These are phyloP conservation scores for Nephrocerus scutellatus DNA, from an alignment of 2,888 invertebrate genomes.

Conservation along the genomic window DNA sequence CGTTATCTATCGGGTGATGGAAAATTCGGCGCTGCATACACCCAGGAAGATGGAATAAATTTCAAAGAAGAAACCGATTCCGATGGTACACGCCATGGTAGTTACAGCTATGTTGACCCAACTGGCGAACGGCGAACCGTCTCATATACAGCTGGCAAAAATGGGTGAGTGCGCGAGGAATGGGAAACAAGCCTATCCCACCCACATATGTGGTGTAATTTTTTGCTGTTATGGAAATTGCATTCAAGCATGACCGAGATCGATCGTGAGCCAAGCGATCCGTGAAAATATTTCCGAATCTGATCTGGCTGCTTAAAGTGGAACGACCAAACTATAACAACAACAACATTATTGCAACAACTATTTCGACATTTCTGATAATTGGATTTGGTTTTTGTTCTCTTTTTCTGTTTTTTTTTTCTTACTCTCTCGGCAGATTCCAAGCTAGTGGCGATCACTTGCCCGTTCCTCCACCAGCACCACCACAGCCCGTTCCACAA, in stretches of 20 bases:
- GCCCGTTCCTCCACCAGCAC: constrained; percentile 58
- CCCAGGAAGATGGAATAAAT: constrained; percentile 81
- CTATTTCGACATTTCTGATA: too few species aligned
- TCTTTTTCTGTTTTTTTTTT: background rate
- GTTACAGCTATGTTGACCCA: constrained; percentile 81
- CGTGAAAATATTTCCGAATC: too few species aligned
- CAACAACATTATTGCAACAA: too few species aligned
- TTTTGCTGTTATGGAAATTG: background rate
- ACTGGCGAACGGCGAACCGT: constrained; percentile 73
- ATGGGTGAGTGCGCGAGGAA: constrained; percentile 50
- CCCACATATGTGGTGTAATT: background rate
- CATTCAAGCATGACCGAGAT: too few species aligned
- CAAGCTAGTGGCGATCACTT: constrained; percentile 76
- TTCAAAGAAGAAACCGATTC: constrained; percentile 85
- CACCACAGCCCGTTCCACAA: constrained; percentile 51
- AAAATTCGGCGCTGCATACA: constrained; percentile 77
- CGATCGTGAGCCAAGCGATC: too few species aligned
- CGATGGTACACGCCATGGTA: constrained; percentile 74
- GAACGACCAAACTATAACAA: too few species aligned
- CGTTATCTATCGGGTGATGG: constrained; percentile 77
- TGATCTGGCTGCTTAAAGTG: too few species aligned
- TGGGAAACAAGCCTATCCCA: background rate
- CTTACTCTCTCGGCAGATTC: constrained; percentile 48
- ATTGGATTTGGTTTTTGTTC: too few species aligned
- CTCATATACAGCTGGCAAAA: constrained; percentile 78